A percentile compares a stretch with the other conserved stretches of the same genome.
These are phyloP conservation scores for Brachypteracias leptosomus DNA, from an alignment of 2,113 vertebrate species.

Conservation along the genomic window DNA sequence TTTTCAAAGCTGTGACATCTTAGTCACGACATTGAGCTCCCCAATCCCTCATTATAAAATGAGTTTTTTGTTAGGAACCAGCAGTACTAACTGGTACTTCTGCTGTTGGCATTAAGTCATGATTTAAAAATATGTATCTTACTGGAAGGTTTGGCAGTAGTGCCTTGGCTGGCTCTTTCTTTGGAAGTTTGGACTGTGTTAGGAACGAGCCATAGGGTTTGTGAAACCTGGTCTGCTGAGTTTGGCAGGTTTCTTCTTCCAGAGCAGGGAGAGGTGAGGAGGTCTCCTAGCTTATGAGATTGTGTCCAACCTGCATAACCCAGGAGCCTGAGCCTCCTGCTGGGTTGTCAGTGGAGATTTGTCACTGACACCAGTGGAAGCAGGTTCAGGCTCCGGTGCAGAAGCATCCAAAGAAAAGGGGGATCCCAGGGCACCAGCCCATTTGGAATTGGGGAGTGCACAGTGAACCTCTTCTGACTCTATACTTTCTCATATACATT, in stretches of 20 bases:
- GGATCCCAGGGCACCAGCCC: neutral
- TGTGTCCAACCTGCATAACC: rapidly evolving
- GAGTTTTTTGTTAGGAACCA: neutral
- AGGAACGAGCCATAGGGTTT: neutral
- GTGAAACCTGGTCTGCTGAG: neutral
- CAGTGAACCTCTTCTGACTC: neutral
- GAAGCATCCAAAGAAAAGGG: neutral
- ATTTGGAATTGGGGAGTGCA: neutral
- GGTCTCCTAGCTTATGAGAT: neutral
- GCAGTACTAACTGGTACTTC: neutral
- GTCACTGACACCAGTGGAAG: neutral
- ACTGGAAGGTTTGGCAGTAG: neutral
- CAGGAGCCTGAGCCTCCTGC: neutral
- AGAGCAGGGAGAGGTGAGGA: neutral
- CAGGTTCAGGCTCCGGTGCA: rapidly evolving
- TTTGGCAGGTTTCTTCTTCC: neutral
- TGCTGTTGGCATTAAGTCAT: neutral
- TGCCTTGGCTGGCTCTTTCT: neutral
- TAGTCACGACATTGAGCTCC: neutral
- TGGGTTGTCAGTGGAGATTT: neutral
- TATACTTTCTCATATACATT: neutral
- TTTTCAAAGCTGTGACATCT: neutral
- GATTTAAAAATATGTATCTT: neutral
- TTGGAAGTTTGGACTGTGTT: neutral
- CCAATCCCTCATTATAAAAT: neutral